These are phyloP conservation scores for Trididemnum nubilum DNA, from an alignment of 23 tunicate species.

Conservation along the genomic window DNA sequence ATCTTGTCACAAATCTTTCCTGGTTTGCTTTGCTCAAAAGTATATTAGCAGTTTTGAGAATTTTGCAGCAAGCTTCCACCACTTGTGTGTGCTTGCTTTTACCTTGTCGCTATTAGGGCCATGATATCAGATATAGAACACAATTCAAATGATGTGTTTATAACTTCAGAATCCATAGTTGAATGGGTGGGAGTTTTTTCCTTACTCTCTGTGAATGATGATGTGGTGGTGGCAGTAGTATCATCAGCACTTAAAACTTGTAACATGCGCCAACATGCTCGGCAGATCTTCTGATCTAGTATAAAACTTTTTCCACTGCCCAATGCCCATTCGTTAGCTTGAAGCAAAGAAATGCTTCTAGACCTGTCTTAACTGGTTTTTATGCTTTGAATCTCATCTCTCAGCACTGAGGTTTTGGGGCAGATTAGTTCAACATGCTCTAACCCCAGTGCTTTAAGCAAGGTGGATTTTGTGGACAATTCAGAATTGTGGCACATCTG, in stretches of 20 bases:
- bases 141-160: slow-evolving; percentile 30
- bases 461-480: too few relatives aligned
- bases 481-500: too few relatives aligned
- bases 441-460: too few relatives aligned
- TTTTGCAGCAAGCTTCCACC: slow-evolving; percentile 28
- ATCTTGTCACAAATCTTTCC: slow-evolving; percentile 26
- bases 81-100: slow-evolving; percentile 35
- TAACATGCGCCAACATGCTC: slow-evolving; percentile 31
- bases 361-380: slow-evolving; percentile 17
- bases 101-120: slow-evolving; percentile 21
- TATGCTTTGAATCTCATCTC: too few relatives aligned
- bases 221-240: slow-evolving; percentile 18
- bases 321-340: slow-evolving; percentile 27
- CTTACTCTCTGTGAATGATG: slow-evolving; percentile 32
- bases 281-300: slow-evolving; percentile 34
- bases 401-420: too few relatives aligned
- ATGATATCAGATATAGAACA: slow-evolving; percentile 32
- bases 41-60: slow-evolving; percentile 33
- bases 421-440: too few relatives aligned
- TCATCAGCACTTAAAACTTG: slow-evolving; percentile 33
- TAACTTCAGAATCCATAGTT: slow-evolving; percentile 16
- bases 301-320: slow-evolving; percentile 11
- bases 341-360: slow-evolving; percentile 27
- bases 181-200: slow-evolving; percentile 15
- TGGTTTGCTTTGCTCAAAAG: slow-evolving; percentile 20